Base-by-base conservation (phyloP, 2,113 vertebrate genomes). In the Carettochelys insculpta region DNA sequence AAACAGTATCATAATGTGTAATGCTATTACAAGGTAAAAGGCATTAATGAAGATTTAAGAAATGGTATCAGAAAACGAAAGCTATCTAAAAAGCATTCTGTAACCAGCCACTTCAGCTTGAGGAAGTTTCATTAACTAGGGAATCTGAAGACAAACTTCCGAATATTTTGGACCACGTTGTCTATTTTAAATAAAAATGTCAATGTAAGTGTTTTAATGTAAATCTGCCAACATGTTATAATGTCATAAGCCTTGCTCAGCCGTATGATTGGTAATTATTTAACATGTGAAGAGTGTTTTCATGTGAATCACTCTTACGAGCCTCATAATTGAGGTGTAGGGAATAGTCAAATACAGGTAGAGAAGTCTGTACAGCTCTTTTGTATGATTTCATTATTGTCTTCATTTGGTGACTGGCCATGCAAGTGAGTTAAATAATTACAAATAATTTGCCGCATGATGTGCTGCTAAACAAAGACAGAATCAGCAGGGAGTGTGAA, bases 161-260 rank as follows among this genome's bases (percentile, higher is more conserved):
- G 24, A 65, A 25, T 85, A 83, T 86, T 85, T 91, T 73, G 0
- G 2, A 83, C 58, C 9, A 48, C 31, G 38, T 51, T 90, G 75
- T 52, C 85, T 73, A 50, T 87, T 91, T 95, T 92, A 34, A 83
- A 61, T 83, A 81, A 82, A 88, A 91, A 50, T 52, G 45, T 19
- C 7, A 48, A 48, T 48, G 48, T 48, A 48, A 77, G n/a, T n/a
- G n/a, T n/a, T n/a, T n/a, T n/a, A n/a, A 45, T 68, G 41, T 82
- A 81, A 77, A 92, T 51, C 3, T 65, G 10, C 47, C 45, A 89
- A 48, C 61, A 41, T 76, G 1, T 53, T 68, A 51, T 77, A 91
- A 85, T 27, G 43, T 47, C 2, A 2, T 5, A 9, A 83, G 27
- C 82, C 77, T 77, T 94, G 56, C 61, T 34, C 41, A 43, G 6